Evolutionary conservation across 1,140 invertebrate genomes (phyloP).

Genomic region (Heterodera schachtii): DNA sequence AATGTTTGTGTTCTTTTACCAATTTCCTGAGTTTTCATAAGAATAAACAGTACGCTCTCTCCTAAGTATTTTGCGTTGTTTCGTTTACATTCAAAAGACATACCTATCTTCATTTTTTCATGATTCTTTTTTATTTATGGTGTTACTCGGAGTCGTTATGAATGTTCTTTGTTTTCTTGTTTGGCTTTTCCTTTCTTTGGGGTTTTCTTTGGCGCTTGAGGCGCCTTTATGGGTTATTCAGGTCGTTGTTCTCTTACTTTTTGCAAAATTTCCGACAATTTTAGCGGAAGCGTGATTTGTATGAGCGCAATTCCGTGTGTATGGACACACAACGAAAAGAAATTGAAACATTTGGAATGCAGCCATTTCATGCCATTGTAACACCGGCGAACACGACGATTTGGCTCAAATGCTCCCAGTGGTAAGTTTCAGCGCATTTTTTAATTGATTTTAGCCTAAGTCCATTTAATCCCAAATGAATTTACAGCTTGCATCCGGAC

Average conservation of each 20-base stretch:
- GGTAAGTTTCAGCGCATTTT: not conserved
- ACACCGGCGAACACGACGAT: conserved; percentile 10
- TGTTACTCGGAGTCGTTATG: not conserved
- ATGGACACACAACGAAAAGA: conserved; percentile 9
- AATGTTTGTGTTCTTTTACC: too few species aligned
- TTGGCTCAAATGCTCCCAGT: conserved; percentile 17
- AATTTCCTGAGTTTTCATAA: too few species aligned
- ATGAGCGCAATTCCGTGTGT: conserved; percentile 20
- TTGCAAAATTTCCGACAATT: not conserved
- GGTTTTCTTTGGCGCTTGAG: not conserved
- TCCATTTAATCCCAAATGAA: not conserved
- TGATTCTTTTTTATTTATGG: not conserved
- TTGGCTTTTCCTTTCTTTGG: not conserved
- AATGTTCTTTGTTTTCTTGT: not conserved
- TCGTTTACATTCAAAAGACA: too few species aligned
- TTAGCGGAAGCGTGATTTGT: conserved; percentile 22
- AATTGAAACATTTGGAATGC: conserved; percentile 10
- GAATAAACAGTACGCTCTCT: too few species aligned
- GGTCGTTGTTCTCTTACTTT: not conserved
- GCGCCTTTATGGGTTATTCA: not conserved
- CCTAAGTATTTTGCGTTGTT: too few species aligned
- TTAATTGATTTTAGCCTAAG: not conserved
- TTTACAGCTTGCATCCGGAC: conserved; percentile 26
- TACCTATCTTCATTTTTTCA: not conserved
- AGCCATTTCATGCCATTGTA: not conserved